phyloP scores from a whole-genome alignment of 1,140 invertebrate species.

The Theocolax elegans region DNA sequence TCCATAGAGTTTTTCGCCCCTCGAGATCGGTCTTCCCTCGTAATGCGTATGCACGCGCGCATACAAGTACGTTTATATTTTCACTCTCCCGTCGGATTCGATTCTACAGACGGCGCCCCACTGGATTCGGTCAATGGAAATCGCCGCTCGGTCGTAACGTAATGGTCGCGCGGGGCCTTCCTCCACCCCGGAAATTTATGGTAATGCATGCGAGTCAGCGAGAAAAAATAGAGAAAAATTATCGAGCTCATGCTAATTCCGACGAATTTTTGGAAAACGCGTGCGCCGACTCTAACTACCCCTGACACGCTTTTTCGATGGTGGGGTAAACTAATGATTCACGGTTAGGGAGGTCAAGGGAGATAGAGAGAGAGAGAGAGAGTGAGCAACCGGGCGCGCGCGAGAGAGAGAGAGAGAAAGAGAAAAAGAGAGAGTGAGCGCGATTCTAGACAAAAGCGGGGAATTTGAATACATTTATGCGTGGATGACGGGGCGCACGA shows the following conservation, averaged over 20 bases:
- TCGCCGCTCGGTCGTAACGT: not conserved
- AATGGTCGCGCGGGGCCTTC: constrained; percentile 26
- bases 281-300: not conserved
- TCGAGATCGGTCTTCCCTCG: too few relatives aligned
- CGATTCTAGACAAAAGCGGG: constrained; percentile 41
- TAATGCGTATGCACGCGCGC: constrained; percentile 62
- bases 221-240: not conserved
- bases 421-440: constrained; percentile 9
- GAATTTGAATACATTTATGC: constrained; percentile 41
- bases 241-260: constrained; percentile 62
- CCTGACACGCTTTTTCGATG: constrained; percentile 20
- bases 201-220: constrained; percentile 21
- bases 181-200: constrained; percentile 38
- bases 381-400: too few relatives aligned
- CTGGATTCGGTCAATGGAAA: constrained; percentile 18
- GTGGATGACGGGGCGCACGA: constrained; percentile 32
- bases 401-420: constrained; percentile 11
- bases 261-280: constrained; percentile 62
- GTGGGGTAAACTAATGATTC: constrained; percentile 49
- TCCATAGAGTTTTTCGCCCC: too few relatives aligned
- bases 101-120: constrained; percentile 17
- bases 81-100: not conserved
- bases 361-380: not conserved
- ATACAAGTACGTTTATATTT: constrained; percentile 39
- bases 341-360: constrained; percentile 26